Evolutionary conservation across 2,797 vertebrate species (phyloP), one percentile per base, ranked within the genome.

Genomic region (Coreius guichenoti): DNA sequence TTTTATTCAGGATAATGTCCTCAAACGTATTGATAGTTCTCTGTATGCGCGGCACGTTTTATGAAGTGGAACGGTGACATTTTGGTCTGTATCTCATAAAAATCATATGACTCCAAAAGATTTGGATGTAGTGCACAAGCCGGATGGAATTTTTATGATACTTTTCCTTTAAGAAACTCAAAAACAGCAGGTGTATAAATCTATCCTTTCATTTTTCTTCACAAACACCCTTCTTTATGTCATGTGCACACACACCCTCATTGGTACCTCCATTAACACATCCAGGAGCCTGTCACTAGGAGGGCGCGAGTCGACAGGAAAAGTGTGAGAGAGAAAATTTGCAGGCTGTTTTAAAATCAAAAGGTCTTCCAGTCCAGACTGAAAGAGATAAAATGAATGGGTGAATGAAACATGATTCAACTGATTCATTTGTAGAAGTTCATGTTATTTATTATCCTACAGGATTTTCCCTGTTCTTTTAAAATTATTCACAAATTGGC

Each of bases 231-330:
- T 45, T 47, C 58, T 56, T 23, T 13, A 9, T 81, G 21, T 56
- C 80, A 54, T 5, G 13, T 12, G 2, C 39, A 31, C 54, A 43
- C 56, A 29, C 56, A 63, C 56, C 21, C 21, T 51, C 83, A 17
- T 31, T 14, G 2, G 14, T 73, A 29, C 54, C 76, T 63, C 83
- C 77, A 70, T 79, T 85, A 70, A 75, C 81, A 75, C 72, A 39
- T 83, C 58, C 43, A 74, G 29, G 29, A 29, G 3, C 31, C 43
- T 75, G 81, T 83, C 72, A 65, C 58, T 26, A 23, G 70, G 70
- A 49, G 81, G 81, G 13, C 33, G 3, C 70, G 80, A 70, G 79
- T 68, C 19, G 45, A 39, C 65, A 51, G 31, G 14, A 19, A 68
- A 63, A 82, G 73, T 70, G 75, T n/a, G 47, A 75, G 68, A 49